Evolutionary conservation across 64 coral and sea anemone genomes (phyloP).

Genomic region (Dendrophyllia cribrosa): DNA sequence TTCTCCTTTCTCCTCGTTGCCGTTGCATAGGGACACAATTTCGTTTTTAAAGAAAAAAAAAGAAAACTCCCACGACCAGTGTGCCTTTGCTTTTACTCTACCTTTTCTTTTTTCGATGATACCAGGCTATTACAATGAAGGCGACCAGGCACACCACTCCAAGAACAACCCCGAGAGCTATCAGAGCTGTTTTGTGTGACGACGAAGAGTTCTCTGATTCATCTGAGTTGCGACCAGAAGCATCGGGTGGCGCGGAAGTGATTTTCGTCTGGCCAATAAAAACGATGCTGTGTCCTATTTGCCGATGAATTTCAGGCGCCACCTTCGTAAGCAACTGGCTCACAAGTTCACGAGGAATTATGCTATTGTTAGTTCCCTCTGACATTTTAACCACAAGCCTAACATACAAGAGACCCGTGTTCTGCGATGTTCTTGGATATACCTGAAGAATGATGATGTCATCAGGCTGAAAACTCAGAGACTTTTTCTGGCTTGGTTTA

Average conservation of each 20-base stretch:
- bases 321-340: neutral
- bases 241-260: neutral
- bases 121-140: neutral
- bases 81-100: neutral
- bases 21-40: too few relatives aligned
- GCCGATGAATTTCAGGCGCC: conserved; percentile 6
- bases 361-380: neutral
- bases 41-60: too few relatives aligned
- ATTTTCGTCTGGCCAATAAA: neutral
- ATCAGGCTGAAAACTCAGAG: conserved; percentile 5
- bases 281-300: neutral
- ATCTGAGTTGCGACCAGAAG: conserved; percentile 6
- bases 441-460: conserved; percentile 34
- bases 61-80: too few relatives aligned
- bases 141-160: neutral
- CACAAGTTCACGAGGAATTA: neutral
- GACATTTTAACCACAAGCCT: conserved; percentile 4
- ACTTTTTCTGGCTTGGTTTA: neutral
- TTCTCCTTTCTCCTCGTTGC: too few relatives aligned
- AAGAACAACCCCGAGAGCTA: neutral
- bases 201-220: neutral
- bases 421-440: neutral
- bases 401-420: conserved; percentile 2
- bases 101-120: neutral
- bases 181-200: neutral